Base-by-base conservation (phyloP, 2,888 invertebrate species). In the Apamea epomidion region DNA sequence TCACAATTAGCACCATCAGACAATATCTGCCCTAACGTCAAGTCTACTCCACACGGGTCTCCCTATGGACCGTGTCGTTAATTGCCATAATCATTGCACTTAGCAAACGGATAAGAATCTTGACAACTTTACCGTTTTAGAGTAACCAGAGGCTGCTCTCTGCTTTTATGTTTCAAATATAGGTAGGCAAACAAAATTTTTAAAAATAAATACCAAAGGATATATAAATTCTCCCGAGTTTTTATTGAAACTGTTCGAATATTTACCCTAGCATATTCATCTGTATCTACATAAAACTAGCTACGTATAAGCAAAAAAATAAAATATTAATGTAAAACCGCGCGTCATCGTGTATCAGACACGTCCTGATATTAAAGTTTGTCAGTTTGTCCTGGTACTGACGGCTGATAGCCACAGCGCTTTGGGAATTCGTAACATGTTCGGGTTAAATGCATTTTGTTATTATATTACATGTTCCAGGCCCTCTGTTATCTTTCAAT, bases 341-440 rank as follows among this genome's bases (percentile, higher is more conserved):
- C 84, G 60, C 37, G 86, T 88, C 84, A 82, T 71, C 77, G 68
- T 80, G 81, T 88, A 76, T 84, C 78, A 82, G 80, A 76, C 76
- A 76, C 81, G 78, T 86, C 60, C 86, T 69, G 82, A 89, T 88
- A 89, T 84, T 86, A 88, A 86, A 88, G 87, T 86, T 81, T 77
- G 82, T 86, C 90, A 88, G 81, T 81, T 78, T 54, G 75, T 73
- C 54, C 73, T 88, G 90, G 62, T 65, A 76, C 84, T 88, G 88
- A 88, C 84, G 71, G 76, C 84, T 81, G 88, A 88, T 86, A 88
- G 78, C 84, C 87, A 65, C 81, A 86, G 71, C 81, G 82, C 82
- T 88, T 81, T 86, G 88, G 88, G 88, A 86, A 88, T 88, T 78
- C 74, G 60, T 70, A 70, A 83, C 80, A 82, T 76, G 82, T 76